These are phyloP conservation scores for Muraenolepis orangiensis DNA, from an alignment of 2,797 vertebrate genomes.

Conservation along the genomic window DNA sequence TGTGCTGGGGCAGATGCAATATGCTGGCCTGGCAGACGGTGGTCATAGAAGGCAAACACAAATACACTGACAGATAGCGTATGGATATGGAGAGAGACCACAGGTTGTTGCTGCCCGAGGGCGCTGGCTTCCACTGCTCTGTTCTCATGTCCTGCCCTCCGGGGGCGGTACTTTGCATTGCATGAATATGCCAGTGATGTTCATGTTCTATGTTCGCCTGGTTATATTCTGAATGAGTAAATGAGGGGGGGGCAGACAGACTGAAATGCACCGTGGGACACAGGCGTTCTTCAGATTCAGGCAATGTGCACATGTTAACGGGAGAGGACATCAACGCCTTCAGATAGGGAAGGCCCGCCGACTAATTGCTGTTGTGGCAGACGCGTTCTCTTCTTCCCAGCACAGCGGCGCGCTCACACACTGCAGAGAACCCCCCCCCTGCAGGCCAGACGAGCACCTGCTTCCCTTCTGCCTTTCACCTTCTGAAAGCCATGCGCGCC, in stretches of 20 bases:
- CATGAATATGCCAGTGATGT: background rate
- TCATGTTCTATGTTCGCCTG: background rate
- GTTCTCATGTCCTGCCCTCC: background rate
- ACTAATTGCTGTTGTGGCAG: background rate
- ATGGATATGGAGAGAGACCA: background rate
- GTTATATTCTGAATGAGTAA: background rate
- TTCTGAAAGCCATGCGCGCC: background rate
- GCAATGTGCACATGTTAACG: background rate
- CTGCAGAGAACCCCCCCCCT: background rate
- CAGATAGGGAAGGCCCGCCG: background rate
- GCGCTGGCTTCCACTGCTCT: background rate
- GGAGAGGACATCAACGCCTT: background rate
- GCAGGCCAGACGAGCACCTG: background rate
- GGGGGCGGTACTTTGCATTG: background rate
- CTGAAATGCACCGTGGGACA: background rate
- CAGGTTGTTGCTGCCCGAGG: background rate
- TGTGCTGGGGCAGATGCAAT: background rate
- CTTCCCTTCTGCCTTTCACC: slow-evolving; percentile 1
- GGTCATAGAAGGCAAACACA: background rate
- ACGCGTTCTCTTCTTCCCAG: background rate
- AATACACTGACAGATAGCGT: background rate
- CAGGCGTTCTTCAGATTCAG: background rate
- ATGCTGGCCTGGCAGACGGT: background rate
- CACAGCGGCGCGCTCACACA: background rate
- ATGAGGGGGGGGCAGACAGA: background rate